Conservation (phyloP, 2,888 invertebrate species). For the Tetragonisca angustula region DNA sequence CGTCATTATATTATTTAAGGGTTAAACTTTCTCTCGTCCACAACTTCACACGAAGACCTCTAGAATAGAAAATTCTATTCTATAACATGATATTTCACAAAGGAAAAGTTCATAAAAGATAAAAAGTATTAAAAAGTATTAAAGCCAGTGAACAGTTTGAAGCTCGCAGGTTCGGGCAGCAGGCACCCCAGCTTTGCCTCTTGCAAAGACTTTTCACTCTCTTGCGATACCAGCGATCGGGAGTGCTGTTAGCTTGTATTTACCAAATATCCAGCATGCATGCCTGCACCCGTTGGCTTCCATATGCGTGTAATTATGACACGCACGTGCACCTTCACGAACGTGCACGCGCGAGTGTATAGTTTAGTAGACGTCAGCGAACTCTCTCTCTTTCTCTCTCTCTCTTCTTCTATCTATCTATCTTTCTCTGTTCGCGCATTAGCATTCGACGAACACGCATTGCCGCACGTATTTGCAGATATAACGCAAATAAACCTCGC, state of each 20-base stretch:
- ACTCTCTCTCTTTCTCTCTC: not conserved
- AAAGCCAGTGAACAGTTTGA: not conserved
- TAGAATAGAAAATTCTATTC: not conserved
- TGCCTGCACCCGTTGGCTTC: constrained; percentile 4
- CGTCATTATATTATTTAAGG: no score
- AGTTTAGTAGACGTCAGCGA: constrained; percentile 21
- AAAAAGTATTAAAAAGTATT: not conserved
- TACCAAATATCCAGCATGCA: not conserved
- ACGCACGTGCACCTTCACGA: constrained; percentile 50
- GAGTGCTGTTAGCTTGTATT: not conserved
- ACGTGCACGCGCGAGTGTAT: not conserved
- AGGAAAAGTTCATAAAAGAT: not conserved
- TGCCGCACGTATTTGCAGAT: constrained; percentile 77
- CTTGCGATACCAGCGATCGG: not conserved
- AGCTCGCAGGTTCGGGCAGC: not conserved
- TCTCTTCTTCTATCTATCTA: constrained; percentile 1
- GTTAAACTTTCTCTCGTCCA: no score
- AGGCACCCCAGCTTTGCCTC: not conserved
- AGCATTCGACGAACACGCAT: constrained; percentile 75
- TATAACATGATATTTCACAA: not conserved
- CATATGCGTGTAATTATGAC: constrained; percentile 68
- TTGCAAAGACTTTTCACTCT: not conserved
- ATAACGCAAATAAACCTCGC: constrained; percentile 76
- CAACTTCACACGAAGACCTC: no score
- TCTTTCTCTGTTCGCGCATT: constrained; percentile 60